Evolutionary conservation across 2,888 invertebrate species (phyloP), one percentile per base, ranked within the genome.

Genomic region (Saturnia pavonia): DNA sequence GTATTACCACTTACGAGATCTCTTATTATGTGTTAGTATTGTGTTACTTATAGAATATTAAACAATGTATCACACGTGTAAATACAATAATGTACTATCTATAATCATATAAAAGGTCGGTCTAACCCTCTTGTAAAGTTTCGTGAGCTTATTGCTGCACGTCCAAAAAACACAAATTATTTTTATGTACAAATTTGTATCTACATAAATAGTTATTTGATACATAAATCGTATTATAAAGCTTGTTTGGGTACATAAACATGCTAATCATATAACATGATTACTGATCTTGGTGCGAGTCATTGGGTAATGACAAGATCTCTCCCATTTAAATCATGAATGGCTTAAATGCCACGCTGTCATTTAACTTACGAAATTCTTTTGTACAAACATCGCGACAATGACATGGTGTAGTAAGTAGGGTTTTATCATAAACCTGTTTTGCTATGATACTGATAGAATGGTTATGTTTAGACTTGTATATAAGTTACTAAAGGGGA

Each of bases 261-360:
- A 27, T 60, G 57, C 14, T 27, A 27, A 14, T 60, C 25, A 25
- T 9, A 22, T 54, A 12, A 60, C 77, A 79, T 80, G 82, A 84
- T 83, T 80, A 78, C 74, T 79, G 80, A 79, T 81, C 80, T 76
- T 73, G 77, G 77, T 79, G 80, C 84, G 82, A 79, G 77, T 76
- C 82, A 86, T 89, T 90, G 88, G 80, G 88, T 84, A 90, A 89
- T 65, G 65, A 81, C 77, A 74, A 69, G 74, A 78, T 79, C 77
- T 77, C 77, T 80, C 80, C 84, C 84, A 85, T 86, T 84, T 80
- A 83, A 77, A 80, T 77, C 78, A 81, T 85, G 84, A 86, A 87
- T 87, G 82, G 77, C 74, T 74, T 78, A 85, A 88, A 87, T 88
- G 85, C 85, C 88, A 87, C 77, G 76, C 79, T 84, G 87, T 82